Percentiles rank a stretch among this genome's conserved stretches.
Evolutionary conservation across 2,888 invertebrate species (phyloP).

Genomic region (Cryptus armator): DNA sequence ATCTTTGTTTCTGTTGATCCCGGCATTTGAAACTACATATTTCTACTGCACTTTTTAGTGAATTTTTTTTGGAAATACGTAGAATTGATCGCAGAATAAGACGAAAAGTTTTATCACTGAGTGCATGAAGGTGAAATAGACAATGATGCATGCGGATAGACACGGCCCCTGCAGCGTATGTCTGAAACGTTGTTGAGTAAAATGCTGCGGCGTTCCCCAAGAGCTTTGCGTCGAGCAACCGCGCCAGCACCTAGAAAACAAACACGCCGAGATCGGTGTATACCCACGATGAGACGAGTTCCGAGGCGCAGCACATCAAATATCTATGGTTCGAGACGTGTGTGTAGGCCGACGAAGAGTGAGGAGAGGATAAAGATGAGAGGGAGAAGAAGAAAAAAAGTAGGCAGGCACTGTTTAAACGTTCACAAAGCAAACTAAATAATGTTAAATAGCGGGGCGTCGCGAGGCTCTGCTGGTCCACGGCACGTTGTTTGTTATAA

Average conservation of each 20-base stretch:
- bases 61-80: neutral
- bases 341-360: slow-evolving; percentile 16
- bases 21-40: neutral
- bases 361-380: slow-evolving; percentile 19
- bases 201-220: slow-evolving; percentile 45
- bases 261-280: slow-evolving; percentile 77
- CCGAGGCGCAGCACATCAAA: slow-evolving; percentile 76
- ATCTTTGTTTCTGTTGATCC: no score
- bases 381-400: slow-evolving; percentile 72
- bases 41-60: neutral
- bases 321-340: slow-evolving; percentile 71
- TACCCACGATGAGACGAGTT: slow-evolving; percentile 72
- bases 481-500: slow-evolving; percentile 82
- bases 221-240: slow-evolving; percentile 48
- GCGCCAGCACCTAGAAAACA: slow-evolving; percentile 80
- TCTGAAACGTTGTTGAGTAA: slow-evolving; percentile 23
- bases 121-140: neutral
- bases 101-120: neutral
- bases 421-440: slow-evolving; percentile 84
- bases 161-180: neutral
- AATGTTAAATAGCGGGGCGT: slow-evolving; percentile 84
- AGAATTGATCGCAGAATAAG: neutral
- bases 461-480: slow-evolving; percentile 73
- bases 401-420: slow-evolving; percentile 82
- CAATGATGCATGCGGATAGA: slow-evolving; percentile 9